Base-by-base conservation (phyloP, 2,113 vertebrate genomes). In the Notothenia coriiceps region DNA sequence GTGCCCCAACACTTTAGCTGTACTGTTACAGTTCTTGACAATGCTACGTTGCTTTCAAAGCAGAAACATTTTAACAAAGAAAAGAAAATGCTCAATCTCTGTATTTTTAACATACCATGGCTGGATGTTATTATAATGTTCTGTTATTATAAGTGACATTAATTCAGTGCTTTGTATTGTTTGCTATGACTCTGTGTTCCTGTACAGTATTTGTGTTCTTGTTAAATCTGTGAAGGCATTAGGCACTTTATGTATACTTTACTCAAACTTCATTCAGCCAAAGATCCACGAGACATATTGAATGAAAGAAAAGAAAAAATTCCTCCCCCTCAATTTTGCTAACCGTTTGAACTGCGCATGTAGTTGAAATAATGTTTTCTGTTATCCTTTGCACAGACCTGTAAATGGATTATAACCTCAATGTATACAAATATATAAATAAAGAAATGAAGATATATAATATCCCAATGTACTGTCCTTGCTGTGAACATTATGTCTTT, bases 251-350 rank as follows among this genome's bases (percentile, higher is more conserved):
- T 59, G 25, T 29, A 57, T 14, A 29, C 11, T 55, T 1, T 9
- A 54, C 20, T 18, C 22, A 10, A 52, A 43, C 18, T 50, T 68
- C 15, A 51, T 52, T 52, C 47, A 64, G 29, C 60, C 35, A 55
- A 55, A 61, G 43, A 12, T 14, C 68, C 54, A 71, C 57, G 68
- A 79, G 62, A 65, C 65, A 49, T 3, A 14, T 1, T 54, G 70
- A 74, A 87, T 82, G 66, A 70, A 70, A 80, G 44, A 61, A 13
- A 25, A n/a, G 54, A 20, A 52, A 70, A 35, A 55, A 5, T 40
- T 22, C 22, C 22, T 22, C 22, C 22, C 22, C 22, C 22, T 79
- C 29, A 52, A 71, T 56, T 14, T 47, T 22, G 9, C 52, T 71
- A 70, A 60, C 20, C 10, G 46, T 25, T 46, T 11, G 25, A 35